These are phyloP conservation scores for Embidobia sp. DNA, from an alignment of 2,888 invertebrate species.

Conservation along the genomic window DNA sequence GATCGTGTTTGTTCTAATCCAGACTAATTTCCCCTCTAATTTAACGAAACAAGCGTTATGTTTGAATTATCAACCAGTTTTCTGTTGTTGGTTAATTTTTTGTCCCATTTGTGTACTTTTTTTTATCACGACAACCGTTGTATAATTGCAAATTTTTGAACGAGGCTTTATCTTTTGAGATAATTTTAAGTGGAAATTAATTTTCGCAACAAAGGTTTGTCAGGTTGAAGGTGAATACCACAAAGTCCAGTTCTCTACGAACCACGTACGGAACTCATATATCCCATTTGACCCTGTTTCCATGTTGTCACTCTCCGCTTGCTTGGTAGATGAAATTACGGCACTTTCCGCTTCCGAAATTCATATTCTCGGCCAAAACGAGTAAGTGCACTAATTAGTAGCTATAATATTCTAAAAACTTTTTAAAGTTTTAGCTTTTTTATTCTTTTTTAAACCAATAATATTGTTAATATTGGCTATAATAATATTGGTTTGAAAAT, in stretches of 20 bases:
- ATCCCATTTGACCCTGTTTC: constrained; percentile 50
- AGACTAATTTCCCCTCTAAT: no score
- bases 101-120: no score
- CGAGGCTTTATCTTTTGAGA: neutral
- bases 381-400: constrained; percentile 36
- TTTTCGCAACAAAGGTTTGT: constrained; percentile 16
- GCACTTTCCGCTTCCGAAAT: constrained; percentile 41
- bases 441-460: no score
- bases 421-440: no score
- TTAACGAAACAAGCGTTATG: no score
- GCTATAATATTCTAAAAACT: constrained; percentile 14
- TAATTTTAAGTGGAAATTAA: neutral
- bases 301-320: constrained; percentile 22
- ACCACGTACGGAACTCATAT: constrained; percentile 20
- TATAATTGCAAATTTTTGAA: no score
- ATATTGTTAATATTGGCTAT: no score
- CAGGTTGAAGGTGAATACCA: constrained; percentile 30
- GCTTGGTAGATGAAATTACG: constrained; percentile 31
- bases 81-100: no score
- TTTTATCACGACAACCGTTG: no score
- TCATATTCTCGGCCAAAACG: constrained; percentile 19
- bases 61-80: no score
- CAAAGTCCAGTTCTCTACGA: constrained; percentile 32
- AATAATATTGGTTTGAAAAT: no score
- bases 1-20: no score